Base-by-base conservation (phyloP, 2,888 invertebrate genomes). In the Cheilosia grossa region DNA sequence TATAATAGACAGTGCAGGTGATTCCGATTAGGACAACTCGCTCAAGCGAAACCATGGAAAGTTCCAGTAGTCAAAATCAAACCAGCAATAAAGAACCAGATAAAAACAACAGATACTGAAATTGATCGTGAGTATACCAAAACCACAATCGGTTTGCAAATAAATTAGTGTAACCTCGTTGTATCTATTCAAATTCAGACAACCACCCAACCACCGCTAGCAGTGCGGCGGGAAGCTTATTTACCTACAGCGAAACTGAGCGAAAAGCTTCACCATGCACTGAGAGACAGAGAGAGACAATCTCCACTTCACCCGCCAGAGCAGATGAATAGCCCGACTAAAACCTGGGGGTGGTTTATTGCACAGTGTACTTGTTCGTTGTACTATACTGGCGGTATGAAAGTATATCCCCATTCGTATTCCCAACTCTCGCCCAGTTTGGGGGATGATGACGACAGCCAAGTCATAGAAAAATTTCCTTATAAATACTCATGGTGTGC, bases 401-500 rank as follows among this genome's bases (percentile, higher is more conserved):
- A 51, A 21, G 13, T 13, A 13, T 6, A 21, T 15, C 5, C 19
- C 64, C 27, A 37, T 33, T 19, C 40, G 21, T 30, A 37, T 33
- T 19, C 42, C 30, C 40, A n/a, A 49, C 40, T 70, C 59, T 56
- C 73, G 33, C 64, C 70, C 44, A 37, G 49, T 37, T 24, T 30
- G 19, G 61, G 67, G 79, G 73, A 44, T 70, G 79, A 59, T 44
- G 61, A 40, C 33, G 53, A 56, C 59, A 19, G 53, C 40, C 40
- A 54, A 53, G 53, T 24, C 51, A 63, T 61, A 54, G 66, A 77
- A 72, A 81, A 64, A 67, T 73, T 86, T 87, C 82, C 87, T 89
- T 91, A 91, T 91, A 91, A 90, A 91, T 91, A 91, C 88, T 86
- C 87, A 89, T 87, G 88, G 88, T 87, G 87, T 87, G 87, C 79